These are phyloP conservation scores for Chrysotoxum bicinctum DNA, from an alignment of 2,888 invertebrate genomes.

Conservation along the genomic window DNA sequence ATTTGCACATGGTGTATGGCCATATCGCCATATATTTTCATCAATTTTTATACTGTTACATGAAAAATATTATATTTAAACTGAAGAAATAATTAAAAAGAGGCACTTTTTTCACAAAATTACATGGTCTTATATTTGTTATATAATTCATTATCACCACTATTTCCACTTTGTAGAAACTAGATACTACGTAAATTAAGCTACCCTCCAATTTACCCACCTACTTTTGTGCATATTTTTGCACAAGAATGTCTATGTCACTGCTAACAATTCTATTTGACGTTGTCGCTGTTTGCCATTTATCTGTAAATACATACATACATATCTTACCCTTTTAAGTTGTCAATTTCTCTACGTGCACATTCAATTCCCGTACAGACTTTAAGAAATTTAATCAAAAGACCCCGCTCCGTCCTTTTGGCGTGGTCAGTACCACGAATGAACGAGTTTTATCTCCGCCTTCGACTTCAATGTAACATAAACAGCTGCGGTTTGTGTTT, in stretches of 20 bases:
- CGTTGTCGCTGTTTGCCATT: not conserved
- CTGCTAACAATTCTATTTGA: constrained; percentile 36
- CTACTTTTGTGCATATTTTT: not conserved
- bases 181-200: not conserved
- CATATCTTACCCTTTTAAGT: constrained; percentile 22
- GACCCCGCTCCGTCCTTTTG: constrained; percentile 39
- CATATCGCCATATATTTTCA: not conserved
- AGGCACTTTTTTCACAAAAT: too few relatives aligned
- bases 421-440: not conserved
- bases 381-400: constrained; percentile 40
- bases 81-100: too few relatives aligned
- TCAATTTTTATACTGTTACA: too few relatives aligned
- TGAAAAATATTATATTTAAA: too few relatives aligned
- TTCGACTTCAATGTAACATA: not conserved
- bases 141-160: too few relatives aligned
- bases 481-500: constrained; percentile 44
- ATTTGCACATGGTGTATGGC: too few relatives aligned
- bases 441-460: constrained; percentile 16
- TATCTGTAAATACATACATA: not conserved
- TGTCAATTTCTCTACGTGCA: constrained; percentile 33
- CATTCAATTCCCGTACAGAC: constrained; percentile 34
- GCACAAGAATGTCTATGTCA: constrained; percentile 18
- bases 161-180: too few relatives aligned
- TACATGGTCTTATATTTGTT: too few relatives aligned
- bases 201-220: not conserved